Base-by-base conservation (phyloP, 2,888 invertebrate species). In the Oscheius sp. region DNA sequence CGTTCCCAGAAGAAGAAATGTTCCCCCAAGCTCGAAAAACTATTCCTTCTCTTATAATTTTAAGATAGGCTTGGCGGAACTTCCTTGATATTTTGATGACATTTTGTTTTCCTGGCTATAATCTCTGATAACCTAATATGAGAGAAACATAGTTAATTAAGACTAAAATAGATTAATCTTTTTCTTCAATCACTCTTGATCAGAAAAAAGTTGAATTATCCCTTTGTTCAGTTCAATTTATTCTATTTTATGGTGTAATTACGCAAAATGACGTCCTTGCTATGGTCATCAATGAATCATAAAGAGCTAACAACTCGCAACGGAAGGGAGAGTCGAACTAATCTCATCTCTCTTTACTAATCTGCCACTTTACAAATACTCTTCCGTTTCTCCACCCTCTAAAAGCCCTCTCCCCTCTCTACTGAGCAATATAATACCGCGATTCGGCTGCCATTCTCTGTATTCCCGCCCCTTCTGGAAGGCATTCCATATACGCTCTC, bases 211-310 rank as follows among this genome's bases (percentile, higher is more conserved):
- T 42, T 42, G 42, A n/a, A 42, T 42, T 42, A 15, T 17, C 3
- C 42, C n/a, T n/a, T 42, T 42, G 42, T 42, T 20, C 42, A 20
- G 12, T 48, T 17, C 52, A 52, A 52, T 52, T 52, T 27, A 52
- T 52, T 52, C 52, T 29, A 34, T 55, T 55, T 34, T 37, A 55
- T 55, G 31, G 55, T 23, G 33, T 55, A 37, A 37, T 55, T 55
- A 55, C 55, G 33, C 20, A 55, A 55, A 57, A 57, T 57, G 57
- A 57, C 57, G 57, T 57, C 34, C 57, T 34, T 12, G 34, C 23
- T 3, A 34, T 20, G 34, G 20, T 57, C 57, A 37, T 57, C 57
- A 57, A 57, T 37, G 57, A 57, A 57, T 57, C 57, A 57, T 57
- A 57, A 57, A 37, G 37, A 52, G 48, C 48, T 20, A 25, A 3